A percentile compares a stretch with the other conserved stretches of the same genome.
Evolutionary conservation across 1,140 invertebrate species (phyloP).

Genomic region (Gryon sp.): DNA sequence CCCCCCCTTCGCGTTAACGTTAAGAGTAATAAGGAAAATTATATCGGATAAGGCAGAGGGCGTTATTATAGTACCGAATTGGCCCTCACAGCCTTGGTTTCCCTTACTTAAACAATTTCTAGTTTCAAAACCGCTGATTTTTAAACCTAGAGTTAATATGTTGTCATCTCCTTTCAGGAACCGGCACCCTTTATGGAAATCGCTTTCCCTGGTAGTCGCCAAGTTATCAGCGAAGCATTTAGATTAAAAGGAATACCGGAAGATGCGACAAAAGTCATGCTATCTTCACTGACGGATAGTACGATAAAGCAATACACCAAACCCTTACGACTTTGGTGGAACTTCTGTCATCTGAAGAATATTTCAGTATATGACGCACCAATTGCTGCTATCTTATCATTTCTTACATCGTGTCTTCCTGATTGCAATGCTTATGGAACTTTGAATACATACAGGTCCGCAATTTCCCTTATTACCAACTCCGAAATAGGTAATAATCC

Average conservation of each 20-base stretch:
- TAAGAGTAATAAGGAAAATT: slow-evolving; percentile 1
- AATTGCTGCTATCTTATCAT: background rate
- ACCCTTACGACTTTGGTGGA: slow-evolving; percentile 23
- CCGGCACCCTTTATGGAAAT: too few species aligned
- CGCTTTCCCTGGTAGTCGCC: too few species aligned
- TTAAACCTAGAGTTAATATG: too few species aligned
- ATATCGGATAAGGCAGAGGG: background rate
- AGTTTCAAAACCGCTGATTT: too few species aligned
- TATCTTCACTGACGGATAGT: too few species aligned
- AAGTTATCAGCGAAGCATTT: too few species aligned
- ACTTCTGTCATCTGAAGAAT: background rate
- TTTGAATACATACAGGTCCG: slow-evolving; percentile 22
- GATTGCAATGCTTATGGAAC: too few species aligned
- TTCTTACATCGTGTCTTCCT: too few species aligned
- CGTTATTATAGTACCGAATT: slow-evolving; percentile 2
- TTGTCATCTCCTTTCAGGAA: too few species aligned
- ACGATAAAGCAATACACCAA: slow-evolving; percentile 32
- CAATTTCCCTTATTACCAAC: slow-evolving; percentile 22
- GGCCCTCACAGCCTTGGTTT: slow-evolving; percentile 11
- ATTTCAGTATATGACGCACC: background rate
- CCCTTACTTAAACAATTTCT: background rate
- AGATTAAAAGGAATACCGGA: slow-evolving; percentile 1
- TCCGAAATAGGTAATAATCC: slow-evolving; percentile 5
- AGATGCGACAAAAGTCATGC: too few species aligned
- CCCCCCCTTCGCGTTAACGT: background rate